Percentiles rank a stretch among this genome's conserved stretches.
phyloP scores from a whole-genome alignment of 2,113 vertebrate species.

The Poecilia latipinna region DNA sequence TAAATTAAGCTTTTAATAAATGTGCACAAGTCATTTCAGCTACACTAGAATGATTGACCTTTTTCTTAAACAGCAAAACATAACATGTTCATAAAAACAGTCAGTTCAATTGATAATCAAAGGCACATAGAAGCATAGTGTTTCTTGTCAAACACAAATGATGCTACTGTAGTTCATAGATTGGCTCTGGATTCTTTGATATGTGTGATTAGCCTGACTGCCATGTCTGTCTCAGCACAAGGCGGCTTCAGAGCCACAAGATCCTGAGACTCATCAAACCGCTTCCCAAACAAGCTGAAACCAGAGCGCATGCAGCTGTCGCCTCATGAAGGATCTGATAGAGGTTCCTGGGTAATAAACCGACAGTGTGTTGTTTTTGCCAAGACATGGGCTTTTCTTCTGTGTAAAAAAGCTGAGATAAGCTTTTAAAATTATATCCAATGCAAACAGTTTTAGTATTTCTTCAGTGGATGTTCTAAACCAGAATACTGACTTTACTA shows the following conservation, averaged over 20 bases:
- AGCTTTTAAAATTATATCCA: background rate
- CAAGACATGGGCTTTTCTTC: background rate
- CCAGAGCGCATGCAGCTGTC: slow-evolving; percentile 5
- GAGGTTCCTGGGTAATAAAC: slow-evolving; percentile 13
- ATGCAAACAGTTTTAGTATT: background rate
- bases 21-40: too few relatives aligned
- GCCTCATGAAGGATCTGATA: slow-evolving; percentile 1
- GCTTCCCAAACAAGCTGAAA: slow-evolving; percentile 1
- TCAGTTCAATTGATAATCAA: background rate
- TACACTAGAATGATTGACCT: background rate
- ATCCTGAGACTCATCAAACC: slow-evolving; percentile 22
- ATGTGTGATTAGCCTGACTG: slow-evolving; percentile 55
- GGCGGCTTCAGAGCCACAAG: slow-evolving; percentile 24
- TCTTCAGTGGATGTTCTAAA: background rate
- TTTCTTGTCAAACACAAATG: background rate
- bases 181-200: slow-evolving; percentile 19
- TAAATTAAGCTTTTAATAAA: too few relatives aligned
- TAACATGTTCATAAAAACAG: background rate
- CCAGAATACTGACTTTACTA: background rate
- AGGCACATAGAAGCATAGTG: slow-evolving; percentile 4
- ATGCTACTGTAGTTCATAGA: background rate
- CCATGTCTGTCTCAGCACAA: slow-evolving; percentile 25
- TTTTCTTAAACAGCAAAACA: too few relatives aligned
- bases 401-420: background rate
- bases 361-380: background rate